phyloP scores from a whole-genome alignment of 2,113 vertebrate genomes.

The Camarhynchus parvulus region DNA sequence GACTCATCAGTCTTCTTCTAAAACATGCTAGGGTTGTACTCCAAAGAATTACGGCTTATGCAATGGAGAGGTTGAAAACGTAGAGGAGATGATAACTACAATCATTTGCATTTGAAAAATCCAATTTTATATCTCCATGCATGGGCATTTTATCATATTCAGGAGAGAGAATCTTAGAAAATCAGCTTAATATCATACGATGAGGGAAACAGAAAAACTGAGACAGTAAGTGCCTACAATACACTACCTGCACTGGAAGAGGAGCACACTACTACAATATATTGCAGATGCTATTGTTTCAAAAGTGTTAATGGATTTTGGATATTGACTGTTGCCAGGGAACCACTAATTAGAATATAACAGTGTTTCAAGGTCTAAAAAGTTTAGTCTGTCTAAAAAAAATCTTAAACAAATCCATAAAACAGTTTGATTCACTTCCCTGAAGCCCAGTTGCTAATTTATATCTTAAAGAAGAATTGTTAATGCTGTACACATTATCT shows the following conservation, averaged over 20 bases:
- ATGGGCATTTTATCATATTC: not conserved
- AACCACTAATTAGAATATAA: not conserved
- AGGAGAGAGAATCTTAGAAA: not conserved
- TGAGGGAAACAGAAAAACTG: not conserved
- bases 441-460: slow-evolving; percentile 16
- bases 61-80: not conserved
- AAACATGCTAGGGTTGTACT: not conserved
- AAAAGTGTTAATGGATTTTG: not conserved
- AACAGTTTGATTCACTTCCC: not conserved
- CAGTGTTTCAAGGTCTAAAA: not conserved
- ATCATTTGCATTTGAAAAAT: not conserved
- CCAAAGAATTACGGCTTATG: not conserved
- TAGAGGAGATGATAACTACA: not conserved
- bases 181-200: not conserved
- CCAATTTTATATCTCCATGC: not conserved
- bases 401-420: not conserved
- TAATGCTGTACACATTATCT: not conserved
- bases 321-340: not conserved
- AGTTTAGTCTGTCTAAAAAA: not conserved
- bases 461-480: slow-evolving; percentile 7
- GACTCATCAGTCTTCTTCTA: not conserved
- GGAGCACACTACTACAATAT: not conserved
- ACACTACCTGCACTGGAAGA: not conserved
- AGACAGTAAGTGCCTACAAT: not conserved
- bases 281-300: not conserved